Conservation (phyloP, 2,113 vertebrate genomes). For the sheep (Ovis aries) region ARS-UI_Ramb_v3.0 NC_056056.1:160381001-160381500, state of each 20-base stretch:
- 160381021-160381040: neutral
- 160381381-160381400: neutral
- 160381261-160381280: neutral
- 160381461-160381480: neutral
- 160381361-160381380: neutral
- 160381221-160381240: neutral
- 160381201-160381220: neutral
- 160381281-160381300: neutral
- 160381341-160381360: neutral
- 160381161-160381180: neutral
- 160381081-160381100: neutral
- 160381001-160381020: neutral
- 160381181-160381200: neutral
- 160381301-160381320: neutral
- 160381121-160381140: neutral
- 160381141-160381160: neutral
- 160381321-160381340: neutral
- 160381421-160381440: neutral
- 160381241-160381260: neutral
- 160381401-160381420: neutral
- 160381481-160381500: neutral
- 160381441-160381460: neutral
- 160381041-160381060: neutral
- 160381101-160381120: neutral
- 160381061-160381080: neutral